Conservation (phyloP, 2,888 invertebrate species). For the Netelia inedita region DNA sequence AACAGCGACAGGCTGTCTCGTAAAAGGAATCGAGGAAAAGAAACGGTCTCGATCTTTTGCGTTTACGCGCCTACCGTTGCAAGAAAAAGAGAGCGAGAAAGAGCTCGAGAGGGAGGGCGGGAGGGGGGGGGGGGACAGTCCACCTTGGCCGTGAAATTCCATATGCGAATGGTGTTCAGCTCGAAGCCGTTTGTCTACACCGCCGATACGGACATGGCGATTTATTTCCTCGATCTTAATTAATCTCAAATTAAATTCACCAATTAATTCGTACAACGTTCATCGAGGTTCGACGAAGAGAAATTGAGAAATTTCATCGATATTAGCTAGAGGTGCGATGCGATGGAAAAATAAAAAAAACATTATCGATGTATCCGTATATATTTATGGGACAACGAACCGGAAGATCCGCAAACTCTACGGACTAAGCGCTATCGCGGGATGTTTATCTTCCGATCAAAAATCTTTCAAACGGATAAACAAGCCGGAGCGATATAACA, state of each 20-base stretch:
- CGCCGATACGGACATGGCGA: slow-evolving; percentile 5
- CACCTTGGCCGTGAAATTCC: slow-evolving; percentile 60
- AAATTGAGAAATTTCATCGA: slow-evolving; percentile 2
- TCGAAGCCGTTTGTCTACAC: slow-evolving; percentile 25
- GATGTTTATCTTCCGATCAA: slow-evolving; percentile 58
- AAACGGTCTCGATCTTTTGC: not conserved
- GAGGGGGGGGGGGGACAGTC: not conserved
- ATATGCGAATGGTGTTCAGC: slow-evolving; percentile 45
- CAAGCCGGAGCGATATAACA: slow-evolving; percentile 40
- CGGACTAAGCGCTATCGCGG: not conserved
- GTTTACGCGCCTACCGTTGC: not conserved
- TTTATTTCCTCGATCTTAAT: slow-evolving; percentile 25
- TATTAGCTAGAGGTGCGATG: not conserved
- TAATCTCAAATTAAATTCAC: slow-evolving; percentile 3
- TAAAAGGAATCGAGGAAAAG: slow-evolving; percentile 3
- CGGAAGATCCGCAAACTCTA: slow-evolving; percentile 51
- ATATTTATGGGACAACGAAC: slow-evolving; percentile 21
- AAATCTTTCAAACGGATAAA: slow-evolving; percentile 46
- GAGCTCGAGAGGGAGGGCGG: not conserved
- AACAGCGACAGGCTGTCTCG: slow-evolving; percentile 15
- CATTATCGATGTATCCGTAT: not conserved
- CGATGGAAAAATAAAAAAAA: not conserved
- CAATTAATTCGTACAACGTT: slow-evolving; percentile 19
- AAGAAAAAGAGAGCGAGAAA: slow-evolving; percentile 1
- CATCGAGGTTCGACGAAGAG: not conserved